Evolutionary conservation across 2,888 invertebrate species (phyloP).

Genomic region (Molorchus minor): DNA sequence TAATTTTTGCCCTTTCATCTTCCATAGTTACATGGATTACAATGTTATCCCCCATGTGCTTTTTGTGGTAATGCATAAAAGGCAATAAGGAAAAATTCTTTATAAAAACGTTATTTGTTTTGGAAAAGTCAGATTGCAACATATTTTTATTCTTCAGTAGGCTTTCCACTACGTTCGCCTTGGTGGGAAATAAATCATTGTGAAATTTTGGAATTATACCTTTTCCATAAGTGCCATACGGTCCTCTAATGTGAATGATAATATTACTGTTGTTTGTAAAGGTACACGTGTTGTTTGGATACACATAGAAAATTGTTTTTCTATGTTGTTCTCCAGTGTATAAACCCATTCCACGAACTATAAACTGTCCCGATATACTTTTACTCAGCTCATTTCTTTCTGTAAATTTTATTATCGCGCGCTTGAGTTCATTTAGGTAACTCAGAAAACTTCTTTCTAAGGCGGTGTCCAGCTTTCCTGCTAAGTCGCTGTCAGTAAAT

Average conservation of each 20-base stretch:
- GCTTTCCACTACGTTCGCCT: slow-evolving; percentile 29
- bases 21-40: slow-evolving; percentile 64
- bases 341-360: slow-evolving; percentile 71
- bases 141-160: slow-evolving; percentile 8
- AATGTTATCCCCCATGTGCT: slow-evolving; percentile 59
- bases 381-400: slow-evolving; percentile 36
- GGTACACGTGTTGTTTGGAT: slow-evolving; percentile 52
- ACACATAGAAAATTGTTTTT: slow-evolving; percentile 69
- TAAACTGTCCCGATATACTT: slow-evolving; percentile 63
- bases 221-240: slow-evolving; percentile 54
- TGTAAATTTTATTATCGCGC: slow-evolving; percentile 49
- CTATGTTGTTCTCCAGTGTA: slow-evolving; percentile 67
- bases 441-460: slow-evolving; percentile 68
- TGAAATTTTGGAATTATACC: slow-evolving; percentile 45
- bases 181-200: slow-evolving; percentile 23
- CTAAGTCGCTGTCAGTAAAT: slow-evolving; percentile 68
- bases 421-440: slow-evolving; percentile 65
- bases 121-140: not conserved
- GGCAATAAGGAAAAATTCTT: slow-evolving; percentile 26
- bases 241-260: slow-evolving; percentile 56
- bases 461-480: slow-evolving; percentile 64
- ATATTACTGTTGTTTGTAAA: slow-evolving; percentile 43
- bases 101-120: slow-evolving; percentile 8
- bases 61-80: slow-evolving; percentile 28
- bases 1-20: slow-evolving; percentile 65